These are phyloP conservation scores for Zosterops japonicus DNA, from an alignment of 2,113 vertebrate genomes.

Conservation along the genomic window DNA sequence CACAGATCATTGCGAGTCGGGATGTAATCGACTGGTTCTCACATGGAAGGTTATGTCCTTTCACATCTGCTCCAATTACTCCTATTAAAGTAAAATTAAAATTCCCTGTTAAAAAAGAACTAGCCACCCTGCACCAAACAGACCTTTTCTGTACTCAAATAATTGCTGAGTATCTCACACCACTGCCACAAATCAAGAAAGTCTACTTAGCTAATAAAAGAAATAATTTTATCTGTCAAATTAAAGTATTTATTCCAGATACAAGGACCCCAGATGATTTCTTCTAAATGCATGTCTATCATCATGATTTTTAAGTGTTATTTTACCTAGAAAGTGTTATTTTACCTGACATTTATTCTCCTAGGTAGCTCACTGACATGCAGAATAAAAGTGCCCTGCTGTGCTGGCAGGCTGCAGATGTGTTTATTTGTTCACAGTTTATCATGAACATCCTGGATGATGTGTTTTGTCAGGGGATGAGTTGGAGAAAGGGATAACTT, in stretches of 20 bases:
- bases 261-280: not conserved
- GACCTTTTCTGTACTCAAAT: not conserved
- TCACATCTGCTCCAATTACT: constrained; percentile 90
- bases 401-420: not conserved
- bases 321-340: not conserved
- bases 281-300: not conserved
- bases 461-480: constrained; percentile 42
- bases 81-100: constrained; percentile 75
- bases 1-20: constrained; percentile 91
- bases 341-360: not conserved
- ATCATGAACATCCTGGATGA: not conserved
- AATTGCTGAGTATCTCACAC: not conserved
- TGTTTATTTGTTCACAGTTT: constrained; percentile 48
- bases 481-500: not conserved
- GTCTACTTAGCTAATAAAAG: not conserved
- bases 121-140: not conserved
- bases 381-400: not conserved
- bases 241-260: not conserved
- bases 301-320: not conserved
- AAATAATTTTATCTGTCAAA: not conserved
- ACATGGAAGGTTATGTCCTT: constrained; percentile 82
- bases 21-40: constrained; percentile 86
- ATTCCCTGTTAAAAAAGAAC: not conserved
- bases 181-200: not conserved
- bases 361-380: not conserved